These are phyloP conservation scores for Ylistrum balloti DNA, from an alignment of 1,140 invertebrate species.

Conservation along the genomic window DNA sequence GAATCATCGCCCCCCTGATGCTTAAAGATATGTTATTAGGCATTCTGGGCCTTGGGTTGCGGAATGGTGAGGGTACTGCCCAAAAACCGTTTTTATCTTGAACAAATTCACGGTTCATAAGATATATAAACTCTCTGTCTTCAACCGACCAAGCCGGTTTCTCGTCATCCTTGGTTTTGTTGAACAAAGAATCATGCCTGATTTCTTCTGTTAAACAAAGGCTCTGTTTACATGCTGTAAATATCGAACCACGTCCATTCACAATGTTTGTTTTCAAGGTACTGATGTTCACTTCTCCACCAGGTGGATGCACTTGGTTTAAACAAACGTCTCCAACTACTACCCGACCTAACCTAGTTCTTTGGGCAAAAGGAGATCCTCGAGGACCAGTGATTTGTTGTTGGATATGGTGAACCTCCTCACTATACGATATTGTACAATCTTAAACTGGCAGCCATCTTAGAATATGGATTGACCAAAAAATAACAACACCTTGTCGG, in stretches of 20 bases:
- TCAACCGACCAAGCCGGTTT: slow-evolving; percentile 18
- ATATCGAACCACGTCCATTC: slow-evolving; percentile 47
- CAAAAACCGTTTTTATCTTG: not conserved
- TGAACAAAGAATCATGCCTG: not conserved
- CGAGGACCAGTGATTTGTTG: slow-evolving; percentile 49
- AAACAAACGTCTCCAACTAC: slow-evolving; percentile 54
- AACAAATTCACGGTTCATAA: not conserved
- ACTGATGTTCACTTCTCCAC: slow-evolving; percentile 40
- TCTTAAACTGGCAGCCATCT: too few species aligned
- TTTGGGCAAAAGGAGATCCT: slow-evolving; percentile 58
- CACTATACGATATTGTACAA: too few species aligned
- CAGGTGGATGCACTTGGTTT: slow-evolving; percentile 43
- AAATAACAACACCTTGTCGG: too few species aligned
- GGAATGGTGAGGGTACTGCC: slow-evolving; percentile 40
- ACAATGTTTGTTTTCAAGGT: slow-evolving; percentile 33
- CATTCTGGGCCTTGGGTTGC: not conserved
- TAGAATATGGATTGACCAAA: too few species aligned
- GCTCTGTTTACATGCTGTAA: slow-evolving; percentile 46
- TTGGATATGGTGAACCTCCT: slow-evolving; percentile 57
- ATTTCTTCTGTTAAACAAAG: slow-evolving; percentile 20
- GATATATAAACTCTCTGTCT: slow-evolving; percentile 16
- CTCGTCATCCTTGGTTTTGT: slow-evolving; percentile 24
- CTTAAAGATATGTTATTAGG: slow-evolving; percentile 45
- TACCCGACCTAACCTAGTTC: slow-evolving; percentile 61
- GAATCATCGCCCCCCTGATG: not conserved